Evolutionary conservation across 2,888 invertebrate species (phyloP).

Genomic region (Chrysolina haemoptera): DNA sequence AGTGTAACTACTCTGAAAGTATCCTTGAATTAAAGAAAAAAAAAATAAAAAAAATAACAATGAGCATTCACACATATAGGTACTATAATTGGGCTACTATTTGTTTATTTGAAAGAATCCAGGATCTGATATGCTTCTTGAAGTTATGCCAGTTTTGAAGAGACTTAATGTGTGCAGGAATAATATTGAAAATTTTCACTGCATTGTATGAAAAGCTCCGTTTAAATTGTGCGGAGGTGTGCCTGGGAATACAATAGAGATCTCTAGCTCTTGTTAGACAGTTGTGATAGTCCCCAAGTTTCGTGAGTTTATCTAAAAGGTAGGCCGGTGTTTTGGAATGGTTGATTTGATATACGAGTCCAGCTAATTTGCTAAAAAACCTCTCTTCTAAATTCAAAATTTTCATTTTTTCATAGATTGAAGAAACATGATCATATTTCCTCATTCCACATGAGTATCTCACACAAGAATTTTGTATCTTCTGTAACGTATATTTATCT

Average conservation of each 20-base stretch:
- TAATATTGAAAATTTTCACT: too few species aligned
- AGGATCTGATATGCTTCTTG: too few species aligned
- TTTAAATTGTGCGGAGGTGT: too few species aligned
- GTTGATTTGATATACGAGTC: not conserved
- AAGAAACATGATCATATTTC: not conserved
- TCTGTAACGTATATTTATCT: not conserved
- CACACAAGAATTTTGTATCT: not conserved
- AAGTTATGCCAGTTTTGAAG: too few species aligned
- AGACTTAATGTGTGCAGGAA: too few species aligned
- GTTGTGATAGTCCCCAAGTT: not conserved
- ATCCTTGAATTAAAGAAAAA: too few species aligned
- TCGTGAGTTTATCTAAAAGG: constrained; percentile 7
- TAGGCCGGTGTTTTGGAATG: not conserved
- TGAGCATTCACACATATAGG: too few species aligned
- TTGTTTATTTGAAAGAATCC: too few species aligned
- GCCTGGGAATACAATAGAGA: not conserved
- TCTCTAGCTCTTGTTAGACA: not conserved
- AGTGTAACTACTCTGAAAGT: too few species aligned
- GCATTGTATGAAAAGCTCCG: too few species aligned
- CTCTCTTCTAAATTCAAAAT: not conserved
- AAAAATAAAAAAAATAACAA: too few species aligned
- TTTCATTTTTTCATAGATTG: not conserved
- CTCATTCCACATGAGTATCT: not conserved
- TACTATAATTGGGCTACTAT: too few species aligned
- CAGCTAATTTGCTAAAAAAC: not conserved